These are phyloP conservation scores for Metopolophium dirhodum DNA, from an alignment of 1,140 invertebrate species.

Conservation along the genomic window DNA sequence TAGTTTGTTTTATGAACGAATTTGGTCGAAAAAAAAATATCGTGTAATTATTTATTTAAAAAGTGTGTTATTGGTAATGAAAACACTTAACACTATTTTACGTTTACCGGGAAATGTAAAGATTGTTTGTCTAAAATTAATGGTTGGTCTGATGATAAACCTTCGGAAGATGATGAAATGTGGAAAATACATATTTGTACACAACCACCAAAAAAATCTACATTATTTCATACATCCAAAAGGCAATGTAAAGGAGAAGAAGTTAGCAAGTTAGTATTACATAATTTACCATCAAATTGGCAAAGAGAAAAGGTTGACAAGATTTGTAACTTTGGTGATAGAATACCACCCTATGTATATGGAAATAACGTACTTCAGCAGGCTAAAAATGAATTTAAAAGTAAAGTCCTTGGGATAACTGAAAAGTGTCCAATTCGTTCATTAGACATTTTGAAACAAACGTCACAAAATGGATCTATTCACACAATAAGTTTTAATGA, in stretches of 20 bases:
- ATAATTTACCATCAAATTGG: conserved; percentile 6
- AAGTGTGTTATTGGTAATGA: conserved; percentile 7
- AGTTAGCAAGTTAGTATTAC: not conserved
- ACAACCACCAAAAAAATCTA: not conserved
- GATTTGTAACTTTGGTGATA: conserved; percentile 8
- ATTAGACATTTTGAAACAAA: not conserved
- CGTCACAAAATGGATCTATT: not conserved
- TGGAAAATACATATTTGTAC: not conserved
- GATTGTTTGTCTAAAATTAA: conserved; percentile 1
- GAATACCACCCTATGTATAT: not conserved
- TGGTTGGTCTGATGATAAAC: conserved; percentile 3
- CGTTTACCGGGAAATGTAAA: not conserved
- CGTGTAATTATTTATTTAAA: not conserved
- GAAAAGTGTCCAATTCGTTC: not conserved
- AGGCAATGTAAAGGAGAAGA: not conserved
- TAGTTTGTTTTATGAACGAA: not conserved
- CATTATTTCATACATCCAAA: not conserved
- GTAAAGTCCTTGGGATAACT: not conserved
- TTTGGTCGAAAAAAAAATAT: not conserved
- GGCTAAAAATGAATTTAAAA: not conserved
- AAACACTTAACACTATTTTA: not conserved
- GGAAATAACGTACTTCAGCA: not conserved
- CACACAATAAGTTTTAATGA: not conserved
- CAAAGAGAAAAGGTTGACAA: not conserved
- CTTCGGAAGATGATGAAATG: not conserved